phyloP scores from a whole-genome alignment of 2,797 vertebrate genomes.

The Neoniphon sammara region DNA sequence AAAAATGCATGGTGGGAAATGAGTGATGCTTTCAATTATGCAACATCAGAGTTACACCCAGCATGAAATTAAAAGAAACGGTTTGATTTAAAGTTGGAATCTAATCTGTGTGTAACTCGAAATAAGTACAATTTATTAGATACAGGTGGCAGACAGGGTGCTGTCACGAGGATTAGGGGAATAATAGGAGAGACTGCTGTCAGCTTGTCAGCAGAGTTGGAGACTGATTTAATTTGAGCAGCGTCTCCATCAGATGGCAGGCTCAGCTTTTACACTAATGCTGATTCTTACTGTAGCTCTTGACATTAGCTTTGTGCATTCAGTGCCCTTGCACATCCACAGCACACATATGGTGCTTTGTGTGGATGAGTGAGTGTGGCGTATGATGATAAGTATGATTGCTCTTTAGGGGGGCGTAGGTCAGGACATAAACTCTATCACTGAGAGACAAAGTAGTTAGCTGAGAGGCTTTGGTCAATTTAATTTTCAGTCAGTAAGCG shows the following conservation, averaged over 20 bases:
- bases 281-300: conserved; percentile 67
- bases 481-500: conserved; percentile 51
- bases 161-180: conserved; percentile 18
- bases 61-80: background rate
- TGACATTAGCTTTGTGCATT: conserved; percentile 49
- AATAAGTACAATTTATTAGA: conserved; percentile 12
- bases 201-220: too few relatives aligned
- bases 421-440: conserved; percentile 48
- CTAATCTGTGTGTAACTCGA: background rate
- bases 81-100: too few relatives aligned
- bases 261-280: conserved; percentile 69
- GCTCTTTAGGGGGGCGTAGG: too few relatives aligned
- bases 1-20: background rate
- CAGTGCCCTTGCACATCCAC: conserved; percentile 52
- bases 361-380: too few relatives aligned
- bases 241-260: conserved; percentile 57
- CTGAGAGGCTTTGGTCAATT: conserved; percentile 49
- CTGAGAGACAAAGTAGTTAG: conserved; percentile 55
- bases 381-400: too few relatives aligned
- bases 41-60: background rate
- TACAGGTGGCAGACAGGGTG: background rate
- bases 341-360: too few relatives aligned
- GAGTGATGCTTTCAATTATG: background rate
- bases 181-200: background rate
- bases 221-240: conserved; percentile 52